Conservation (phyloP, 2,888 invertebrate species). For the Cerastis leucographa region DNA sequence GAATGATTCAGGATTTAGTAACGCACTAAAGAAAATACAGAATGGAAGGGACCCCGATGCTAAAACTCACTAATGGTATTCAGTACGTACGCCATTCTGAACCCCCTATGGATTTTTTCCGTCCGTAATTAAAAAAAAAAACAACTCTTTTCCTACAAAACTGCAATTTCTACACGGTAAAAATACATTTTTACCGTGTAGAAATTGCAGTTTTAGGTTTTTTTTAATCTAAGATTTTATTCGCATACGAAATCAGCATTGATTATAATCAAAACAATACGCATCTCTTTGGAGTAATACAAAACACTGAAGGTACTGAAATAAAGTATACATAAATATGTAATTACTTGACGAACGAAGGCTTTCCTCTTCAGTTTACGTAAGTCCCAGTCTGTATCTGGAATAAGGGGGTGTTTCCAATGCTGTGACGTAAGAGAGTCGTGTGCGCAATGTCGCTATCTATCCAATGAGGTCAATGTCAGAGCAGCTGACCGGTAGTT, state of each 20-base stretch:
- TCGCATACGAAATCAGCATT: background rate
- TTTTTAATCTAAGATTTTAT: too few relatives aligned
- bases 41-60: too few relatives aligned
- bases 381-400: constrained; percentile 49
- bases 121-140: too few relatives aligned
- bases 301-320: constrained; percentile 2
- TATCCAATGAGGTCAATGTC: constrained; percentile 86
- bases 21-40: background rate
- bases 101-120: too few relatives aligned
- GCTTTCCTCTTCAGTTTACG: constrained; percentile 35
- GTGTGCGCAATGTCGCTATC: constrained; percentile 81
- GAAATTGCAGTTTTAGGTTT: too few relatives aligned
- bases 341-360: constrained; percentile 30
- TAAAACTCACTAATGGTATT: too few relatives aligned
- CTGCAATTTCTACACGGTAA: too few relatives aligned
- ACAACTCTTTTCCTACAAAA: too few relatives aligned
- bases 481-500: constrained; percentile 79
- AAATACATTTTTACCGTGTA: too few relatives aligned
- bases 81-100: too few relatives aligned
- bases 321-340: constrained; percentile 1
- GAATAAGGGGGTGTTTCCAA: constrained; percentile 64
- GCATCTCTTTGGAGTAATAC: constrained; percentile 1
- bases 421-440: constrained; percentile 62
- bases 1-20: background rate
- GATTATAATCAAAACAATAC: constrained; percentile 11